Base-by-base conservation (phyloP, 2,113 vertebrate species). In the Prietella phreatophila region DNA sequence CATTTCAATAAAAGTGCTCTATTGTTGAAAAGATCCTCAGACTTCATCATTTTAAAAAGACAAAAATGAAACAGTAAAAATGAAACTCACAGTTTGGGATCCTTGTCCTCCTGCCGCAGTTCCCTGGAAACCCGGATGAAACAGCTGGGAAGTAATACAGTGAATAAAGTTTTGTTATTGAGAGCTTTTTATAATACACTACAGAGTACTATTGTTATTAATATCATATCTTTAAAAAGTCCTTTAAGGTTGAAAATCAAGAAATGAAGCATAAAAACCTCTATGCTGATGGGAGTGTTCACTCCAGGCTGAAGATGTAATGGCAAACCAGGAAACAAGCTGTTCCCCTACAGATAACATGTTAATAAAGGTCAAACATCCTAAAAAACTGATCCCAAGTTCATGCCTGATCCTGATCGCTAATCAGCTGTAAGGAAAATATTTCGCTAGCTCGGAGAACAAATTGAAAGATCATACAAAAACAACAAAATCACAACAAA, bases 211-310 rank as follows among this genome's bases (percentile, higher is more conserved):
- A 8, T 9, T 42, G 36, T 39, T 55, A 53, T 80, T 15, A 25
- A 53, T 13, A 30, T 67, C 25, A 6, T 47, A 47, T 47, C 5
- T 47, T 47, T 7, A 47, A 47, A 47, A 47, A 47, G 42, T 47
- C 5, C 42, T 20, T 11, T 30, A 65, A 60, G 19, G n/a, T 47
- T 86, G 22, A 42, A 84, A 89, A 9, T 39, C 15, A 36, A 20
- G 14, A 56, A 81, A 33, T 82, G 22, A 15, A 81, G 7, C 89
- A 92, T 1, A 93, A 95, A 95, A 3, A 95, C 89, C 87, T 95
- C 95, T 87, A 95, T 92, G 85, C 95, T 96, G 91, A 95, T 90
- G 67, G 91, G 94, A 8, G 91, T 90, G 27, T 91, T 88, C 25
- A 91, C 0, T 82, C 67, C 93, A 85, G 90, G 85, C 20, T 90